A percentile compares a stretch with the other conserved stretches of the same genome.
Conservation (phyloP, 2,797 vertebrate genomes). For the Myotis findleyi region DNA sequence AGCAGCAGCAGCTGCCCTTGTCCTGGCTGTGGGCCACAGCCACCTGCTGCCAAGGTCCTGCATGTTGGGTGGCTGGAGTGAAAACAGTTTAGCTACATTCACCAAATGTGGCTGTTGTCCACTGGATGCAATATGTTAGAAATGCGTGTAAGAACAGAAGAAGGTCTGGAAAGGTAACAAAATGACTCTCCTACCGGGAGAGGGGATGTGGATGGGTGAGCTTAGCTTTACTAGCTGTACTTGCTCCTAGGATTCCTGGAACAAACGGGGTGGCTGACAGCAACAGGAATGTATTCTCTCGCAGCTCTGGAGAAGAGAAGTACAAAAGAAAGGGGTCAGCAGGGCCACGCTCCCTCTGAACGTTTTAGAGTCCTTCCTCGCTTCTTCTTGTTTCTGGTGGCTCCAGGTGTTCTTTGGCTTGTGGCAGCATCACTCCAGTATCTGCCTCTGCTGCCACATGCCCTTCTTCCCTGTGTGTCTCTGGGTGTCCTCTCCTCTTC, state of each 20-base stretch:
- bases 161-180: background rate
- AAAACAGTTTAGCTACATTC: background rate
- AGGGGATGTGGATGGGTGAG: background rate
- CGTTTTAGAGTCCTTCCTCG: background rate
- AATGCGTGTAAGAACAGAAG: background rate
- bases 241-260: too few relatives aligned
- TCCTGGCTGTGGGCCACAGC: too few relatives aligned
- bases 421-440: background rate
- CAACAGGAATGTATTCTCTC: background rate
- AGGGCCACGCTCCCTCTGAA: background rate
- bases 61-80: background rate
- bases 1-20: background rate
- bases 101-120: background rate
- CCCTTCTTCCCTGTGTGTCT: background rate
- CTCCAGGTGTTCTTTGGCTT: background rate
- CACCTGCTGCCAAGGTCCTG: accelerated
- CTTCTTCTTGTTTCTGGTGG: too few relatives aligned
- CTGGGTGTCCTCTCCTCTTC: background rate
- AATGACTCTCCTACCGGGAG: background rate
- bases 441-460: background rate
- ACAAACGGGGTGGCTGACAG: background rate
- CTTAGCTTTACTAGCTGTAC: background rate
- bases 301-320: background rate
- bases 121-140: background rate
- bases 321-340: accelerated